Evolutionary conservation across 2,888 invertebrate genomes (phyloP).

Genomic region (Phymatocera aterrima): DNA sequence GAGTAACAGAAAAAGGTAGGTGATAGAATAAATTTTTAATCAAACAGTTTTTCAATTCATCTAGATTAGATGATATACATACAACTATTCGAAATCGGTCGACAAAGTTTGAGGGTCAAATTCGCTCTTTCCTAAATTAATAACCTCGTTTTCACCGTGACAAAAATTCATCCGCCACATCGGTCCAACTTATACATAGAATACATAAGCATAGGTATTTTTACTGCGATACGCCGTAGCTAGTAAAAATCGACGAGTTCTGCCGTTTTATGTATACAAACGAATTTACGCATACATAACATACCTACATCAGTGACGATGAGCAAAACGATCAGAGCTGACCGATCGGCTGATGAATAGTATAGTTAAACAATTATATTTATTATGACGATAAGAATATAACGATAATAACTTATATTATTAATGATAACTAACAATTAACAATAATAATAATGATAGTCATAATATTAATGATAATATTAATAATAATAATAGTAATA

Average conservation of each 20-base stretch:
- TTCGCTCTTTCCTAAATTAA: not conserved
- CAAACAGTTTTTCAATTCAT: not conserved
- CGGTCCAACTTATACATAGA: constrained; percentile 11
- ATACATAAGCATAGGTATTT: constrained; percentile 1
- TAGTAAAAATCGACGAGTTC: not conserved
- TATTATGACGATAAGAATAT: not conserved
- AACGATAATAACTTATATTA: not conserved
- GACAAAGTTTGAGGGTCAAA: not conserved
- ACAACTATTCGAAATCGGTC: not conserved
- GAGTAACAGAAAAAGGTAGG: not conserved
- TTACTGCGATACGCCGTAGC: constrained; percentile 2
- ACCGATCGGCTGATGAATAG: not conserved
- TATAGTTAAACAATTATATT: not conserved
- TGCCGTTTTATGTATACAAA: not conserved
- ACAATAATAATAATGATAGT: not conserved
- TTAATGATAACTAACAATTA: not conserved
- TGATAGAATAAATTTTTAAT: not conserved
- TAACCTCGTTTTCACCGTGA: not conserved
- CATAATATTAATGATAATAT: not conserved
- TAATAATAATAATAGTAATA: not conserved
- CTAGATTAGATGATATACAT: constrained; percentile 3
- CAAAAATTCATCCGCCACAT: constrained; percentile 4
- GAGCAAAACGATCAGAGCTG: not conserved
- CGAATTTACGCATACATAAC: not conserved
- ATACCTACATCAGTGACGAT: not conserved